A percentile compares a stretch with the other conserved stretches of the same genome.
Conservation (phyloP, 2,888 invertebrate genomes). For the Anorthoa munda region DNA sequence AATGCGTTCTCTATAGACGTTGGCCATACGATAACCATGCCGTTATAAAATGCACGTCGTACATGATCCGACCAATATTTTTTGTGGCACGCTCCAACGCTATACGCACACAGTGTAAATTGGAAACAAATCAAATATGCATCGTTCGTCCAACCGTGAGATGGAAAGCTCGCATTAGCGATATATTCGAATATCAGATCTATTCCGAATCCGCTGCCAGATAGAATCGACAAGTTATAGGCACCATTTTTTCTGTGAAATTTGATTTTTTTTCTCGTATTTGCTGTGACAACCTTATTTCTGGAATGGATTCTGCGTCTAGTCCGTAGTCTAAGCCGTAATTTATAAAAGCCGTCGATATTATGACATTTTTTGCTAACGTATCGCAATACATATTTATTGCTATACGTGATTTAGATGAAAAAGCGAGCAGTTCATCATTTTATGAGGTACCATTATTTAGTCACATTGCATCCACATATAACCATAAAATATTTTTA, state of each 20-base stretch:
- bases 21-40: constrained; percentile 33
- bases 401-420: constrained; percentile 21
- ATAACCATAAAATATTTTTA: constrained; percentile 58
- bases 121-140: constrained; percentile 90
- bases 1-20: constrained; percentile 60
- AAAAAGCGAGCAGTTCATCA: constrained; percentile 28
- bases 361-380: constrained; percentile 31
- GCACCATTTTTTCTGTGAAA: constrained; percentile 73
- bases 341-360: constrained; percentile 45
- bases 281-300: constrained; percentile 65
- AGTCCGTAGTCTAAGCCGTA: constrained; percentile 28
- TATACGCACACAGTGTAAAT: constrained; percentile 82
- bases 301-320: constrained; percentile 36
- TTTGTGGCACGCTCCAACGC: constrained; percentile 75
- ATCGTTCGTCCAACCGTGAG: constrained; percentile 86
- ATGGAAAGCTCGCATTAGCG: constrained; percentile 86
- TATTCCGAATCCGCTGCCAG: constrained; percentile 75
- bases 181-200: constrained; percentile 80
- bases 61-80: constrained; percentile 77
- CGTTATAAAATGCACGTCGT: constrained; percentile 63
- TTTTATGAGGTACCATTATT: constrained; percentile 57
- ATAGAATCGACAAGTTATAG: constrained; percentile 76
- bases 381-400: constrained; percentile 27
- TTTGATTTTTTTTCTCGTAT: constrained; percentile 72
- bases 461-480: constrained; percentile 47